Evolutionary conservation across 2,113 vertebrate genomes (phyloP).

Genomic region (Ceyx margarethae): DNA sequence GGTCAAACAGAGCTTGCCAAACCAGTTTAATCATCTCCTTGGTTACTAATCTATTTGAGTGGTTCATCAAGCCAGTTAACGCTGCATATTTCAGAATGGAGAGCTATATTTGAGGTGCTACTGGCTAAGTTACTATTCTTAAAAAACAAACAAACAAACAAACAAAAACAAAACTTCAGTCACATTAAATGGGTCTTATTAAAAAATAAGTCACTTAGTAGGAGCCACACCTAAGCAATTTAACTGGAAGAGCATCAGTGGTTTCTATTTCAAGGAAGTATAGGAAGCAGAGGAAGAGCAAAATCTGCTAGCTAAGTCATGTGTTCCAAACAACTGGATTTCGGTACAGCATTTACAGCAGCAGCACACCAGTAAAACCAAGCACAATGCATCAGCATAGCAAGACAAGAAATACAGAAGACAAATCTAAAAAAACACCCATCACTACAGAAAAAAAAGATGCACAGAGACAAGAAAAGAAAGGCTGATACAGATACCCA

Average conservation of each 20-base stretch:
- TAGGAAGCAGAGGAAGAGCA: neutral
- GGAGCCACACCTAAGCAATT: neutral
- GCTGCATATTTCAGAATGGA: neutral
- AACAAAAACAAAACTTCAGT: neutral
- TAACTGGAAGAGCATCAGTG: neutral
- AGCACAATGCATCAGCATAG: neutral
- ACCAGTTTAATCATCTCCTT: constrained; percentile 62
- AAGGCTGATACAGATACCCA: neutral
- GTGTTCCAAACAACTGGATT: neutral
- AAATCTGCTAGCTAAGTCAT: neutral
- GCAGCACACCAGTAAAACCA: neutral
- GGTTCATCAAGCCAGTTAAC: constrained; percentile 8
- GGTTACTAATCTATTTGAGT: constrained; percentile 40
- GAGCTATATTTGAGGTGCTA: neutral
- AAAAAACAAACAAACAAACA: too few relatives aligned
- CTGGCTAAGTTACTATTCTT: neutral
- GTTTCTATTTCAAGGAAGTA: neutral
- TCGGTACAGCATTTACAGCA: neutral
- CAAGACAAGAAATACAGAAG: neutral
- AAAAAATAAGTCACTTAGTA: neutral
- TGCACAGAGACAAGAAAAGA: neutral
- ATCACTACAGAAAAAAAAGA: neutral
- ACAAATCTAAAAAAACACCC: neutral
- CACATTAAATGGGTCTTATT: neutral
- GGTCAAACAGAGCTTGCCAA: constrained; percentile 55